These are phyloP conservation scores for Melanerpes aurifrons DNA, from an alignment of 2,113 vertebrate genomes.

Conservation along the genomic window DNA sequence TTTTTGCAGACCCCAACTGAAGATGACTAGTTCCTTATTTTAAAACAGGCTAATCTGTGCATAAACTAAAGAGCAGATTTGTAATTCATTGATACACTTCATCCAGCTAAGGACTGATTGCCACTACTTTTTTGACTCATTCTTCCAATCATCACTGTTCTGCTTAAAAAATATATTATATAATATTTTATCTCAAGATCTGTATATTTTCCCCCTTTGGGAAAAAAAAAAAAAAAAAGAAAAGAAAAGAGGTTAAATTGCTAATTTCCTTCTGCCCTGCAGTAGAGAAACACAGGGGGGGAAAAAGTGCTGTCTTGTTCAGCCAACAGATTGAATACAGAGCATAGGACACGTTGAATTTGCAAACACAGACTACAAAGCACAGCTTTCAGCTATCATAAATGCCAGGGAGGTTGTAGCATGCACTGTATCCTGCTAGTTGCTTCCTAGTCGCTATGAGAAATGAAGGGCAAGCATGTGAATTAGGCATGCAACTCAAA, in stretches of 20 bases:
- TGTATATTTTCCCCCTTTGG: not conserved
- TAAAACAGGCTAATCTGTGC: conserved; percentile 21
- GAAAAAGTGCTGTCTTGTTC: not conserved
- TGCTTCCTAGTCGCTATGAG: not conserved
- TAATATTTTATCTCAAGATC: not conserved
- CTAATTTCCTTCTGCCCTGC: conserved; percentile 17
- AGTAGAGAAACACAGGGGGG: not conserved
- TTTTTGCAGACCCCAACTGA: conserved; percentile 35
- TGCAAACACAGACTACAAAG: conserved; percentile 7
- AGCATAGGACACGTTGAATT: not conserved
- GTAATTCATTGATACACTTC: conserved; percentile 36
- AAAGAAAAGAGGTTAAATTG: not conserved
- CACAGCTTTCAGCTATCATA: conserved; percentile 12
- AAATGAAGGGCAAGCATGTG: conserved; percentile 49
- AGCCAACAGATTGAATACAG: not conserved
- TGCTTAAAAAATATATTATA: not conserved
- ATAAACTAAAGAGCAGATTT: conserved; percentile 14
- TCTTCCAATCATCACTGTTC: not conserved
- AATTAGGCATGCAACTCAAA: conserved; percentile 61
- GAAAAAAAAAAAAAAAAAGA: not conserved
- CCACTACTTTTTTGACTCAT: not conserved
- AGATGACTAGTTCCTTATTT: conserved; percentile 10
- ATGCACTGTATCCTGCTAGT: conserved; percentile 50
- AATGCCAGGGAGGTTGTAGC: conserved; percentile 13
- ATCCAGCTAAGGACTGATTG: conserved; percentile 16